Base-by-base conservation (phyloP, 2,113 vertebrate genomes). In the Brachyhypopomus gauderio region DNA sequence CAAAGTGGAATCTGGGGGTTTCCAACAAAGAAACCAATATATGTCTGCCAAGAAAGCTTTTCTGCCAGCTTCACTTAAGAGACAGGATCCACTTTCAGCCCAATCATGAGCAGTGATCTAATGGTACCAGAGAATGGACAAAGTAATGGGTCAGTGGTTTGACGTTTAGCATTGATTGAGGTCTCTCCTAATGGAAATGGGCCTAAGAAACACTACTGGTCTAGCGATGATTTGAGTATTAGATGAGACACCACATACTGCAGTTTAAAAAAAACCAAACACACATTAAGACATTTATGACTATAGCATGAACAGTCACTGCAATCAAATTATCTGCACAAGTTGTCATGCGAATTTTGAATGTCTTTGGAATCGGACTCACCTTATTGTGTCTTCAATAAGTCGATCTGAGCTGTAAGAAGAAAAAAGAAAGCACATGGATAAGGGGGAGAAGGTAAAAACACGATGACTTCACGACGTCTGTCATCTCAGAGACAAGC, bases 321-420 rank as follows among this genome's bases (percentile, higher is more conserved):
- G 17, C 64, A 67, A 20, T 4, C 34, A 17, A 17, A 36, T 12
- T 14, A 23, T 27, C 23, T 27, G 25, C 14, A 19, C 23, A 36
- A 20, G 23, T 6, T 25, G 12, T 52, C 3, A 16, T 56, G 7
- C 36, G 56, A 56, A 6, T 56, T 20, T 12, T 30, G 77, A 14
- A 67, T 48, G 12, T 76, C 8, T 76, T 23, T 27, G 2, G 70
- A 72, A 78, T 59, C 11, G 58, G 52, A 14, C 93, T 90, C 95
- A 99, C 98, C 97, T 99, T 96, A 99, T 98, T 86, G 98, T 98
- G 90, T 99, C 97, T 91, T 99, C 97, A 92, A 99, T 97, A 89
- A 99, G 94, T 83, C 97, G 95, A 91, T 99, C 97, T 27, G 97
- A 99, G 88, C 97, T 99, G 91, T 75, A 93, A 92, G 34, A 71